Evolutionary conservation across 1,140 invertebrate genomes (phyloP).

Genomic region (Micrasema minimum): DNA sequence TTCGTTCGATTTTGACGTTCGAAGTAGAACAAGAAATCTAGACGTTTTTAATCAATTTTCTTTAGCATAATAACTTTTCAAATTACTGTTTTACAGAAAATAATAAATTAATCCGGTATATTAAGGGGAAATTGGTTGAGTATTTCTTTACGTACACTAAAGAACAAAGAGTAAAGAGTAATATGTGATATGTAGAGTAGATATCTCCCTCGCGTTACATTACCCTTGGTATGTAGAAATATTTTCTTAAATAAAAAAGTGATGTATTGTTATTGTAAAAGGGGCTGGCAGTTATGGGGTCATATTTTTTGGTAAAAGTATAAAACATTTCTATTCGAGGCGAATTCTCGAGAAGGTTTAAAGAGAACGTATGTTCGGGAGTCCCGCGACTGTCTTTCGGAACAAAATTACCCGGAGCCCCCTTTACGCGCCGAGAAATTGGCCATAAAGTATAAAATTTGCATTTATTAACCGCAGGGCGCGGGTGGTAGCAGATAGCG

Average conservation of each 20-base stretch:
- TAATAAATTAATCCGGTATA: too few relatives aligned
- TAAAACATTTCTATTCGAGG: constrained; percentile 16
- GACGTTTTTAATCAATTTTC: too few relatives aligned
- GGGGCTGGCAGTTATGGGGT: constrained; percentile 30
- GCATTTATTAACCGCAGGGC: constrained; percentile 52
- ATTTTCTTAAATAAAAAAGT: constrained; percentile 26
- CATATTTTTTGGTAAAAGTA: constrained; percentile 32
- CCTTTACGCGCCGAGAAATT: constrained; percentile 46
- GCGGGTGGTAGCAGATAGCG: too few relatives aligned
- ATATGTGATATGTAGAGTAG: too few relatives aligned
- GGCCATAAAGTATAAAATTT: constrained; percentile 53
- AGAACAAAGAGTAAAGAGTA: too few relatives aligned
- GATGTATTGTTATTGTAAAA: constrained; percentile 31
- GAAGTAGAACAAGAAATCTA: background rate
- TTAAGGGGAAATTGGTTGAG: too few relatives aligned
- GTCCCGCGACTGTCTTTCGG: constrained; percentile 34
- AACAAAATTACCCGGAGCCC: constrained; percentile 42
- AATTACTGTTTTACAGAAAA: too few relatives aligned
- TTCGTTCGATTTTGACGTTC: constrained; percentile 9
- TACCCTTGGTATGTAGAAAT: constrained; percentile 11
- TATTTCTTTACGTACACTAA: too few relatives aligned
- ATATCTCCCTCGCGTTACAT: constrained; percentile 2
- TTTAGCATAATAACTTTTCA: too few relatives aligned
- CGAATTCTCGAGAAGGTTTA: constrained; percentile 12
- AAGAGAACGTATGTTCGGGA: constrained; percentile 20